A percentile compares a stretch with the other conserved stretches of the same genome.
These are phyloP conservation scores for Equus quagga DNA, from an alignment of 2,113 vertebrate genomes.

Conservation along the genomic window DNA sequence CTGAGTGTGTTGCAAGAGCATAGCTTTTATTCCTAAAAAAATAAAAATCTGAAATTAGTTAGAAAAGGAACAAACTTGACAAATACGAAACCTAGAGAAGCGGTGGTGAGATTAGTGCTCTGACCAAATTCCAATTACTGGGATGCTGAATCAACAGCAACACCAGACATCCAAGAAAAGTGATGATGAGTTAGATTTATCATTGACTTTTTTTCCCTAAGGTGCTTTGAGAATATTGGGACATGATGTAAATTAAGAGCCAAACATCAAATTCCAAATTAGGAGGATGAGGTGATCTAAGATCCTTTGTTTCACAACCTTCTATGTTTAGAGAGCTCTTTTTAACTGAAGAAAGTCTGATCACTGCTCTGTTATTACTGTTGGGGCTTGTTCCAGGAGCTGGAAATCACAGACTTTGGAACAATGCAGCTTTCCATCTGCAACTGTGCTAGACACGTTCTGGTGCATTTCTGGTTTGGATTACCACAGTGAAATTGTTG, in stretches of 20 bases:
- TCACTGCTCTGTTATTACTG: background rate
- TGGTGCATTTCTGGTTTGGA: background rate
- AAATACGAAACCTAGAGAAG: background rate
- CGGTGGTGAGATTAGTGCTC: no score
- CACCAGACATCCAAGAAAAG: background rate
- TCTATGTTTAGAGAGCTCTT: background rate
- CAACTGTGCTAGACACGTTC: background rate
- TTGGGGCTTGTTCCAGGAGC: background rate
- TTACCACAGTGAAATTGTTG: constrained; percentile 26
- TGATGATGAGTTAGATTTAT: background rate
- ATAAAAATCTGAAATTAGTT: background rate
- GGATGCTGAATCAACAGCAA: background rate
- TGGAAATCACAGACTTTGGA: background rate
- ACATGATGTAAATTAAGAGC: background rate
- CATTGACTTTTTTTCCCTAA: background rate
- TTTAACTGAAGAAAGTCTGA: background rate
- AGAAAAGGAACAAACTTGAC: background rate
- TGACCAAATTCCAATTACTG: background rate
- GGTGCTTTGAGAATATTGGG: background rate
- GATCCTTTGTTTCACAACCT: background rate
- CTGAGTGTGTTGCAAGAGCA: background rate
- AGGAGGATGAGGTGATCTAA: background rate
- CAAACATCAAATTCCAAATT: background rate
- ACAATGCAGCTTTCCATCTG: background rate
- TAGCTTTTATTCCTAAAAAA: background rate